Percentiles rank a stretch among this genome's conserved stretches.
These are phyloP conservation scores for Drosophila cyrtoloma DNA, from an alignment of 2,888 invertebrate species.

Conservation along the genomic window DNA sequence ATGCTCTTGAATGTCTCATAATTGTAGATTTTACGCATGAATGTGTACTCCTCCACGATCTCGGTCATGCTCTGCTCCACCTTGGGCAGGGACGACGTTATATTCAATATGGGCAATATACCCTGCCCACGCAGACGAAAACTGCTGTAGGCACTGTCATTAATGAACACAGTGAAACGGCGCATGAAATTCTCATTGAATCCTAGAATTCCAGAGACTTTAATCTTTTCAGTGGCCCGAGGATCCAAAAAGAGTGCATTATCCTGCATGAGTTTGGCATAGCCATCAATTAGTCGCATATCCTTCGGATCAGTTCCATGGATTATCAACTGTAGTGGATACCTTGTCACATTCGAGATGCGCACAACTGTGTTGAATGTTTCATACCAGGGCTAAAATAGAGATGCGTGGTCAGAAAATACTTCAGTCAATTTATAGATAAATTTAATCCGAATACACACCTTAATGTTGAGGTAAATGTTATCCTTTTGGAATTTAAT, in stretches of 20 bases:
- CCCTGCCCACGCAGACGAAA: constrained; percentile 78
- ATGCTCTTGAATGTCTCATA: constrained; percentile 77
- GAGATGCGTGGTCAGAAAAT: neutral
- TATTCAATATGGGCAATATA: constrained; percentile 76
- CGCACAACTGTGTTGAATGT: constrained; percentile 49
- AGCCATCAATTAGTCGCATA: constrained; percentile 62
- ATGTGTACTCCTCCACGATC: constrained; percentile 69
- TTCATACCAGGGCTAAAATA: constrained; percentile 82
- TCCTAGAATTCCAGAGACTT: constrained; percentile 71
- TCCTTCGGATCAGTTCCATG: neutral
- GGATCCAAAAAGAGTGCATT: constrained; percentile 53
- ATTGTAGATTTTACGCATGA: constrained; percentile 70
- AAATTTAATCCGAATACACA: constrained; percentile 28
- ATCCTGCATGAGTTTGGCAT: constrained; percentile 55
- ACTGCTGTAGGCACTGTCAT: constrained; percentile 61
- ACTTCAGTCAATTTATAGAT: neutral
- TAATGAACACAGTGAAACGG: constrained; percentile 70
- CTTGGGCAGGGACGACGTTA: constrained; percentile 43
- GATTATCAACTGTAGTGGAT: constrained; percentile 55
- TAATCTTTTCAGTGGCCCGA: constrained; percentile 41
- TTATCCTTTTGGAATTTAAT: constrained; percentile 69
- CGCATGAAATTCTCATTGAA: constrained; percentile 73
- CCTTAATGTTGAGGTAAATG: constrained; percentile 76
- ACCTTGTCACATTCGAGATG: constrained; percentile 72
- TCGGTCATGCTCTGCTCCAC: constrained; percentile 51